Evolutionary conservation across 2,113 vertebrate species (phyloP), one percentile per base, ranked within the genome.

Genomic region (Xenopus tropicalis): DNA sequence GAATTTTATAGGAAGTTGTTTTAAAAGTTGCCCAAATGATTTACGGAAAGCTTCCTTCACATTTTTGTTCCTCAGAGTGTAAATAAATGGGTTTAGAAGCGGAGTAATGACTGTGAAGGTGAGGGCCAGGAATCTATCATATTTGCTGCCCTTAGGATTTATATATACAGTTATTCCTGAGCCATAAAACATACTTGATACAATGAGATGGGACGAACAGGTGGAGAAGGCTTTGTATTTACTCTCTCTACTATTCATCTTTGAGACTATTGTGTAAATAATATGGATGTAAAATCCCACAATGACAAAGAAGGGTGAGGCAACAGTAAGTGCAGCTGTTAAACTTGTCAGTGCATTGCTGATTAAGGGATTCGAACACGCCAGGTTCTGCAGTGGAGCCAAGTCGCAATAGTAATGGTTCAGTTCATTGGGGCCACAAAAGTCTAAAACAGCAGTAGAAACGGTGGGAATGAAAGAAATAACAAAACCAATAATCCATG

Each of bases 121-220:
- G 4, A 72, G 42, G 2, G 70, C 48, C 22, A 72, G 19, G 20
- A 52, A 63, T 63, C 29, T 63, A n/a, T 63, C 61, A 63, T 29
- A 29, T 37, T 63, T 3, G 29, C 43, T 66, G 6, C 42, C 64
- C 46, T 66, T 66, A 22, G 70, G 70, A 10, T 6, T 51, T 65
- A 80, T 19, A 63, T 84, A 83, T 78, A 82, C 82, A 22, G 84
- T 75, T 24, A 85, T 21, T 37, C 82, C 67, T 66, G 83, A 78
- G 8, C 79, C 74, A 1, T 79, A 84, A 4, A 80, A 74, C 46
- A 84, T 61, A 51, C 62, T 72, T n/a, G 83, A 70, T 10, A 80
- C 81, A 0, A 63, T 79, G n/a, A 83, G 71, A 56, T 85, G 82
- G 13, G 79, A 78, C 1, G 74, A 77, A 79, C 82, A 83, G 65